phyloP scores from a whole-genome alignment of 2,888 invertebrate species.

The Drosophila melanosoma region DNA sequence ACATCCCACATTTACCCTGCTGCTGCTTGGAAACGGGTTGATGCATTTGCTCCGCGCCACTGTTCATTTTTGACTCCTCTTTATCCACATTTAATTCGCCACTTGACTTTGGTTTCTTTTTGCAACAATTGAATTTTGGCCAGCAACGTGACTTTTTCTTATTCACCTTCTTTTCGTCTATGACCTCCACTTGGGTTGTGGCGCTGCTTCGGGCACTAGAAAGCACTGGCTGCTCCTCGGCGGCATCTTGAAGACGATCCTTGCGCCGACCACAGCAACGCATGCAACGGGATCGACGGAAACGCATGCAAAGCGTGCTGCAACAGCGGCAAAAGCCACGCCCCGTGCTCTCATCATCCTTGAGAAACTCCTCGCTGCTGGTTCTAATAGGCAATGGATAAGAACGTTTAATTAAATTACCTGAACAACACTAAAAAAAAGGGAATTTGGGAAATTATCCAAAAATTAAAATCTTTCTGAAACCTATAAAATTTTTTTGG shows the following conservation, averaged over 20 bases:
- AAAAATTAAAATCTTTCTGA: background rate
- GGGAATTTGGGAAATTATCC: background rate
- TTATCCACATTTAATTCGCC: conserved; percentile 25
- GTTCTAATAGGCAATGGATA: conserved; percentile 61
- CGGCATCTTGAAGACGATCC: conserved; percentile 59
- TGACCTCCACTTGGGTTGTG: conserved; percentile 77
- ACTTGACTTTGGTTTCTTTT: conserved; percentile 76
- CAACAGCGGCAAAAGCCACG: conserved; percentile 81
- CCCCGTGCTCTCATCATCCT: conserved; percentile 62
- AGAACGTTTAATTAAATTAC: background rate
- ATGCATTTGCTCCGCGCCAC: conserved; percentile 55
- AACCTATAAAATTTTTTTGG: background rate
- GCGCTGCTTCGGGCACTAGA: conserved; percentile 79
- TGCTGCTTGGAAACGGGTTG: conserved; percentile 24
- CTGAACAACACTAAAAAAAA: background rate
- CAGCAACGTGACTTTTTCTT: conserved; percentile 79
- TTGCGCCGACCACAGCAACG: conserved; percentile 78
- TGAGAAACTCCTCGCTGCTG: conserved; percentile 83
- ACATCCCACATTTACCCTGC: conserved; percentile 82
- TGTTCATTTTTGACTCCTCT: conserved; percentile 50
- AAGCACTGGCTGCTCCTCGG: conserved; percentile 77
- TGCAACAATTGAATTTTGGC: conserved; percentile 83
- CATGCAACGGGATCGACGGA: conserved; percentile 82
- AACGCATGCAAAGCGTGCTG: conserved; percentile 83
- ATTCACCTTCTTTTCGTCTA: conserved; percentile 74